Evolutionary conservation across 2,888 invertebrate genomes (phyloP), one percentile per base, ranked within the genome.

Genomic region (Nebria salina): DNA sequence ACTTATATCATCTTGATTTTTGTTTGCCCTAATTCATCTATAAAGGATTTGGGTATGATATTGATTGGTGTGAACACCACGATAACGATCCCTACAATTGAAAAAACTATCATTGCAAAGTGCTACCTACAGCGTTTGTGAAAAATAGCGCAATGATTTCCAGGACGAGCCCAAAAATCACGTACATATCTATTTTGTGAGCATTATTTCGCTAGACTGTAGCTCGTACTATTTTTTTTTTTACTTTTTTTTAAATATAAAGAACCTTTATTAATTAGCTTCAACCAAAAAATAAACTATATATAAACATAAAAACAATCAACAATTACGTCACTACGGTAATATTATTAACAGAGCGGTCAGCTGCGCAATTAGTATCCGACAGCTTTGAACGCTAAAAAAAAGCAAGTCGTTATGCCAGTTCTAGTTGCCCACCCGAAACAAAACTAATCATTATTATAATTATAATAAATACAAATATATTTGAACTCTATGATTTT

Each of bases 251-350:
- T 54, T 54, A 54, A 77, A 77, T 78, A 85, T 84, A 84, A 84
- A 85, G 85, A 86, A 86, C 86, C 85, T 85, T 85, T 86, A 85
- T 86, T 54, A 85, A 84, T 87, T 88, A 88, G 87, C 88, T 88
- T 87, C 88, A 89, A 88, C 88, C 88, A 88, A 88, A 88, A 87
- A 89, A 89, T 89, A 89, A 87, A 89, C 89, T 89, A 88, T 89
- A 89, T 88, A 89, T 88, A 89, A 88, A 89, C 88, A 88, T 89
- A 88, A 89, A 89, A 89, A 89, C 89, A 89, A 89, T 88, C 88
- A 89, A 89, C 89, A 88, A 88, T 87, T 87, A 87, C 66, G 70
- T 81, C 73, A 54, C 81, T 81, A 81, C 76, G 65, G 85, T 87
- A 54, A 54, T 54, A 87, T 88, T 70, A 26, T 26, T 70, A 70